Conservation (phyloP, 2,797 vertebrate genomes). For the Cryptoprocta ferox region DNA sequence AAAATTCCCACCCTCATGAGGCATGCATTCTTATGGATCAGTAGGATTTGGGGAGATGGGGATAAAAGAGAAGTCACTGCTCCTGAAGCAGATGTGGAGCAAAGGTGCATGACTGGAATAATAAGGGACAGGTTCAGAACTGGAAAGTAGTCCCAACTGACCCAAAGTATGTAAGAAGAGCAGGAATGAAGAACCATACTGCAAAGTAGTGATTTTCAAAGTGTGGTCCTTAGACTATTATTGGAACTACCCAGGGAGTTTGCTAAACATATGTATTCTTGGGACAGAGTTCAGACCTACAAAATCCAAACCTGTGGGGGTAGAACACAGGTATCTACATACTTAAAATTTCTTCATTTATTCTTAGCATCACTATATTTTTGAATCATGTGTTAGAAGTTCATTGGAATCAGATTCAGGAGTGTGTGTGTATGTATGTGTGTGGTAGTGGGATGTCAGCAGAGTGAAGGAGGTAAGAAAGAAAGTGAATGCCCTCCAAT, state of each 20-base stretch:
- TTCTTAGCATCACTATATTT: neutral
- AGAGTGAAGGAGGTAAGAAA: neutral
- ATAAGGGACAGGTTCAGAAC: neutral
- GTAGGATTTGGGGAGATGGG: neutral
- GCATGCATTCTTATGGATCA: neutral
- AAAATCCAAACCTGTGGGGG: neutral
- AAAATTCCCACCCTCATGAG: too few species aligned
- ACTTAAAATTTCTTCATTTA: neutral
- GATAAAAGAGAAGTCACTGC: neutral
- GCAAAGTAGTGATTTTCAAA: neutral
- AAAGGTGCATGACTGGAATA: neutral
- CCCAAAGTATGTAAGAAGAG: neutral
- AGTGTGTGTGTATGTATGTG: neutral
- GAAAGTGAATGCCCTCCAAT: neutral
- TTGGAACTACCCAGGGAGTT: neutral
- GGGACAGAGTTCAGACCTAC: neutral
- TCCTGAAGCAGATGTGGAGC: neutral
- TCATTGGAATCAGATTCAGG: neutral
- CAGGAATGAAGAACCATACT: neutral
- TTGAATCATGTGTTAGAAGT: neutral
- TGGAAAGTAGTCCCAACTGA: neutral
- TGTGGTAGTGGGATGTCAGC: neutral
- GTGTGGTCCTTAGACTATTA: neutral
- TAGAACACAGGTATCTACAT: neutral
- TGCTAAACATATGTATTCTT: neutral